Evolutionary conservation across 2,113 vertebrate species (phyloP).

Genomic region (Ahaetulla prasina): DNA sequence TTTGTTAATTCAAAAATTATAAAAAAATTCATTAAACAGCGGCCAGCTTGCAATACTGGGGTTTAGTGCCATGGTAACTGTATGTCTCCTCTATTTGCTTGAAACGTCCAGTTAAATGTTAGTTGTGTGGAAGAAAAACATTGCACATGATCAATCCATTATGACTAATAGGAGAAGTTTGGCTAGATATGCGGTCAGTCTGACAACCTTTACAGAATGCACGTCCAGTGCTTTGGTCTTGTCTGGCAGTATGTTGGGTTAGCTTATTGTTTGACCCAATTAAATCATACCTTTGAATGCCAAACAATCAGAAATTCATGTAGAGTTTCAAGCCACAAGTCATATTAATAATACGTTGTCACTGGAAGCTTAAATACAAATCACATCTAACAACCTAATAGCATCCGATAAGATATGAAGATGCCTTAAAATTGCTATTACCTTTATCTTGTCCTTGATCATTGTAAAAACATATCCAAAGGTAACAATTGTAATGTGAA

Average conservation of each 20-base stretch:
- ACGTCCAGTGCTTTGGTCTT: not conserved
- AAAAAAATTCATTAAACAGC: not conserved
- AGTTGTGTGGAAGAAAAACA: not conserved
- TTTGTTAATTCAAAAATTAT: not conserved
- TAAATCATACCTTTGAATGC: not conserved
- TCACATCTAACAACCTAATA: not conserved
- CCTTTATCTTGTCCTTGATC: not conserved
- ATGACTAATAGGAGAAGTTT: not conserved
- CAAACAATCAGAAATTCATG: not conserved
- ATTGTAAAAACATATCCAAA: not conserved
- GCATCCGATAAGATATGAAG: not conserved
- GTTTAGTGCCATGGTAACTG: not conserved
- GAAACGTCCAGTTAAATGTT: not conserved
- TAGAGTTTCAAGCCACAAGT: not conserved
- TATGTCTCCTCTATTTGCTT: not conserved
- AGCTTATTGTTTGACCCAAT: not conserved
- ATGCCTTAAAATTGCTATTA: not conserved
- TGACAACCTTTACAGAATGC: not conserved
- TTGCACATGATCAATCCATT: not conserved
- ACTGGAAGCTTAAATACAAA: not conserved
- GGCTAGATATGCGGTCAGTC: not conserved
- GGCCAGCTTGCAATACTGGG: not conserved
- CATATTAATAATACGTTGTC: not conserved
- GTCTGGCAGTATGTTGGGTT: not conserved
- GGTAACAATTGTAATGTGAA: not conserved